Evolutionary conservation across 2,888 invertebrate genomes (phyloP).

Genomic region (Hypena proboscidalis): DNA sequence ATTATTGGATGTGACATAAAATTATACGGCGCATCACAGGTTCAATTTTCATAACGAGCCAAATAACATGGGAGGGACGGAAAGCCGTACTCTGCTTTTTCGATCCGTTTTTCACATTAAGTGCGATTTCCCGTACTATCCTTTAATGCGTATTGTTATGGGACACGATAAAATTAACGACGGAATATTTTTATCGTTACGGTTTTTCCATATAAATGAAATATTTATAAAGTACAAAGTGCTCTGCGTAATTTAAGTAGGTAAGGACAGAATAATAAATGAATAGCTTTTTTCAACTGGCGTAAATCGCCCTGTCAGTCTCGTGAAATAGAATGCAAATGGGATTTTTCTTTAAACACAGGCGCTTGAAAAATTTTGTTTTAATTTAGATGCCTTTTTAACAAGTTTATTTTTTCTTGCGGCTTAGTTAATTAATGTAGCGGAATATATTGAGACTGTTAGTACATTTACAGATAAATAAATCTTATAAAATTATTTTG

Average conservation of each 20-base stretch:
- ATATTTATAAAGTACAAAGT: slow-evolving; percentile 11
- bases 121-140: slow-evolving; percentile 30
- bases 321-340: slow-evolving; percentile 53
- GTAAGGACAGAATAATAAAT: slow-evolving; percentile 45
- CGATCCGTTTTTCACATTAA: slow-evolving; percentile 35
- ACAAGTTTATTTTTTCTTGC: slow-evolving; percentile 17
- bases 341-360: slow-evolving; percentile 45
- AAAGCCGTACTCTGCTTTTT: slow-evolving; percentile 25
- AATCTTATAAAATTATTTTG: too few relatives aligned
- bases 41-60: slow-evolving; percentile 59
- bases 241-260: slow-evolving; percentile 27
- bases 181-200: slow-evolving; percentile 16
- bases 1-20: slow-evolving; percentile 55
- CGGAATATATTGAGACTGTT: too few relatives aligned
- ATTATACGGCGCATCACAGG: slow-evolving; percentile 53
- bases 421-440: too few relatives aligned
- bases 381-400: slow-evolving; percentile 34
- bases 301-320: slow-evolving; percentile 56
- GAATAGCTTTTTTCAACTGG: slow-evolving; percentile 32
- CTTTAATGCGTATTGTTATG: slow-evolving; percentile 38
- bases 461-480: too few relatives aligned
- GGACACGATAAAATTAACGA: slow-evolving; percentile 36
- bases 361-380: slow-evolving; percentile 44
- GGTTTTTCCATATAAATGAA: neutral
- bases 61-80: slow-evolving; percentile 46